Conservation (phyloP, 2,797 vertebrate species). For the Apodemus agrarius region DNA sequence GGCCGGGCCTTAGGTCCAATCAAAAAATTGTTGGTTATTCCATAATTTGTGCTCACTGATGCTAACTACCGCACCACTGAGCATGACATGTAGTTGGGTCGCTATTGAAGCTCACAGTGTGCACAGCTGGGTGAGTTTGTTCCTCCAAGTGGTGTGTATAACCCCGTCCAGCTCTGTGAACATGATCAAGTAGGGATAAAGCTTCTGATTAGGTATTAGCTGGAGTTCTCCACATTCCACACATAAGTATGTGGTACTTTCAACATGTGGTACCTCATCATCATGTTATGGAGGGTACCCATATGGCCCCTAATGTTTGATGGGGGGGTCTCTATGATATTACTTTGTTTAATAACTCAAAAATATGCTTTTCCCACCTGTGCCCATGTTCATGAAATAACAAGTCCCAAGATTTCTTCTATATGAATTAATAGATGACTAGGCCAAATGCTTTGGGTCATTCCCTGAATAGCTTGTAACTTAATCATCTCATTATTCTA, state of each 20-base stretch:
- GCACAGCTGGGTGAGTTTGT: background rate
- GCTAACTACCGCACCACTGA: background rate
- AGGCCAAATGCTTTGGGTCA: background rate
- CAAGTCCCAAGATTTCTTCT: background rate
- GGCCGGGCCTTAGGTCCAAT: background rate
- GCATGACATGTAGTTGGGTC: background rate
- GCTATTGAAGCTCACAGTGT: background rate
- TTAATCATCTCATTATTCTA: background rate
- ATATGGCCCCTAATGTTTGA: background rate
- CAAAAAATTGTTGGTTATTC: background rate
- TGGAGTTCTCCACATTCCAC: background rate
- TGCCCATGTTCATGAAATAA: background rate
- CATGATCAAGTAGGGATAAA: no score
- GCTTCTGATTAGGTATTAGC: no score
- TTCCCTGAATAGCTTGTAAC: background rate
- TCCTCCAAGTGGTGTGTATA: background rate
- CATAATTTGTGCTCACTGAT: no score
- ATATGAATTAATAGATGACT: background rate
- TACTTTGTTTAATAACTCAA: background rate
- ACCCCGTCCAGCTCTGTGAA: background rate
- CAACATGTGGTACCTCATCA: background rate
- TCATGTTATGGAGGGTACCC: background rate
- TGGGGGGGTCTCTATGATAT: background rate
- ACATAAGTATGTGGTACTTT: background rate
- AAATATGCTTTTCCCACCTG: background rate